phyloP scores from a whole-genome alignment of 2,888 invertebrate species.

The Sarcophaga subvicina region DNA sequence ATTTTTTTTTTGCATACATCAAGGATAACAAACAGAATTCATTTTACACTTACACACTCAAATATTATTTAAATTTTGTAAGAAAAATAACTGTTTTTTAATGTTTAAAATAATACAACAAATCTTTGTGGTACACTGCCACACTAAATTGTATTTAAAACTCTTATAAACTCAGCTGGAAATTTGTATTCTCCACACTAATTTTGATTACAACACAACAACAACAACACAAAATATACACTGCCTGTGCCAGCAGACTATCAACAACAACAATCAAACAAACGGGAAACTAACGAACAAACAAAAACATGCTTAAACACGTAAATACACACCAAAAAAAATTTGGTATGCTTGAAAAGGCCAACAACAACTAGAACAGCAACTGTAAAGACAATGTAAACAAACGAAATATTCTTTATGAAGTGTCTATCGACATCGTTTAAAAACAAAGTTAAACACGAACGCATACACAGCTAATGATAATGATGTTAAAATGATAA shows the following conservation, averaged over 20 bases:
- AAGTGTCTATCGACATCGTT: background rate
- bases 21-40: background rate
- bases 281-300: conserved; percentile 16
- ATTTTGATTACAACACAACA: conserved; percentile 22
- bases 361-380: conserved; percentile 7
- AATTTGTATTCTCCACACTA: background rate
- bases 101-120: conserved; percentile 70
- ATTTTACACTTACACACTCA: background rate
- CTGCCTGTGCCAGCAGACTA: conserved; percentile 4
- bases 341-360: background rate
- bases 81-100: conserved; percentile 14
- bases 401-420: conserved; percentile 19
- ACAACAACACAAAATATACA: background rate
- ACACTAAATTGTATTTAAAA: conserved; percentile 72
- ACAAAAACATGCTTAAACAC: conserved; percentile 35
- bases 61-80: background rate
- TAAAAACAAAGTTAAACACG: too few species aligned
- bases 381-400: conserved; percentile 7
- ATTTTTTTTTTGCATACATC: background rate
- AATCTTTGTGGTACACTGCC: conserved; percentile 78
- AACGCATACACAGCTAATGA: too few species aligned
- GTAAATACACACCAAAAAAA: background rate
- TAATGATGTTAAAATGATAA: conserved; percentile 2
- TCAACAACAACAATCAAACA: background rate
- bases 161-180: conserved; percentile 15